phyloP scores from a whole-genome alignment of 1,140 invertebrate genomes.

The Hyles vespertilio region DNA sequence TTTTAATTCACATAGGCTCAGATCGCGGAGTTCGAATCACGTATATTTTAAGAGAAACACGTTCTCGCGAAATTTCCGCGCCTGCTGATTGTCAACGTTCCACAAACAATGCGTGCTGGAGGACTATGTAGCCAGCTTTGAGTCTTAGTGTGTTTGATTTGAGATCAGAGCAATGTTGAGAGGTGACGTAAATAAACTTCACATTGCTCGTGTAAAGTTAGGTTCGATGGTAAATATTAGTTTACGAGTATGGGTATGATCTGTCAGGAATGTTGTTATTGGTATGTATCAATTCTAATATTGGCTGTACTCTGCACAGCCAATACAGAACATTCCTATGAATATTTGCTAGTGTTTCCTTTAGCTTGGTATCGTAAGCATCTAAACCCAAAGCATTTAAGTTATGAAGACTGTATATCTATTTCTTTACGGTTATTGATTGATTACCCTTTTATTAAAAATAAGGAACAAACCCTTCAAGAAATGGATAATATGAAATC shows the following conservation, averaged over 20 bases:
- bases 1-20: background rate
- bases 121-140: slow-evolving; percentile 41
- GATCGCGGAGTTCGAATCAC: background rate
- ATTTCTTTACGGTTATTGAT: too few species aligned
- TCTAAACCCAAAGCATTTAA: too few species aligned
- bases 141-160: slow-evolving; percentile 21
- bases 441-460: too few species aligned
- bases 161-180: slow-evolving; percentile 7
- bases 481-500: too few species aligned
- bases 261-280: background rate
- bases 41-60: background rate
- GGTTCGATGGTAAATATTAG: slow-evolving; percentile 8
- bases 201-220: background rate
- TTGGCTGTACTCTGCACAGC: too few species aligned
- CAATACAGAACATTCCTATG: too few species aligned
- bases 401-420: too few species aligned
- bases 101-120: slow-evolving; percentile 53
- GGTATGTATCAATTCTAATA: too few species aligned
- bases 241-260: background rate
- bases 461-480: too few species aligned
- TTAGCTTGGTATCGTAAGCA: too few species aligned
- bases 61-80: background rate
- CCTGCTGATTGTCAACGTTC: slow-evolving; percentile 16
- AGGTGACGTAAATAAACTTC: too few species aligned
- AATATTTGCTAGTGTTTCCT: too few species aligned